Conservation (phyloP, 2,113 vertebrate genomes). For the Pedetes capensis region DNA sequence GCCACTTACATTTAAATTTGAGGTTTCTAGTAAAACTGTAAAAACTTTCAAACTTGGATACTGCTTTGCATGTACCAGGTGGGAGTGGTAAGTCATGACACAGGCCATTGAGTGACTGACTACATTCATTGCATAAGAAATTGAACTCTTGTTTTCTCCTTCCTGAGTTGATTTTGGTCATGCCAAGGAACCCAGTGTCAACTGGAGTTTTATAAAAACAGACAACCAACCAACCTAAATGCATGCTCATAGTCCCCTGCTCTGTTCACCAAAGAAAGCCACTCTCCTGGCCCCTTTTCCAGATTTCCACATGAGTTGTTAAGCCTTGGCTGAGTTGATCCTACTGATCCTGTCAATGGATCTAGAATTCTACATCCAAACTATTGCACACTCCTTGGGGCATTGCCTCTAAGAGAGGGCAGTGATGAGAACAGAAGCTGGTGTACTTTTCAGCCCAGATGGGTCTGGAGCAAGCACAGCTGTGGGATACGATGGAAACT, state of each 20-base stretch:
- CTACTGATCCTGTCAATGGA: neutral
- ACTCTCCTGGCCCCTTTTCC: neutral
- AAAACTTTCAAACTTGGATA: neutral
- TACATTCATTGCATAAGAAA: no score
- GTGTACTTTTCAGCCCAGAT: no score
- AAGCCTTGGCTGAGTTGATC: neutral
- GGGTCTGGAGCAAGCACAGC: neutral
- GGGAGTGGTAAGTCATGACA: neutral
- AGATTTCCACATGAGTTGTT: neutral
- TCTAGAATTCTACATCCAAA: neutral
- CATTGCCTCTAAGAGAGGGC: neutral
- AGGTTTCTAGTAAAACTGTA: neutral
- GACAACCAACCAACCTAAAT: neutral
- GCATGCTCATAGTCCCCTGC: no score
- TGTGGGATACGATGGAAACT: neutral
- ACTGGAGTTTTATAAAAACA: neutral
- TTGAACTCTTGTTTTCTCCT: neutral
- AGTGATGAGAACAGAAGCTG: neutral
- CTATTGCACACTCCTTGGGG: no score
- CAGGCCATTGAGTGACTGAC: neutral
- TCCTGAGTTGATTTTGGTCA: neutral
- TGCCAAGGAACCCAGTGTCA: neutral
- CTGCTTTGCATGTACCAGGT: neutral
- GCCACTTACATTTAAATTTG: neutral
- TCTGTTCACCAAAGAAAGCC: neutral